phyloP scores from a whole-genome alignment of 2,888 invertebrate species.

The Tenthredo distinguenda region DNA sequence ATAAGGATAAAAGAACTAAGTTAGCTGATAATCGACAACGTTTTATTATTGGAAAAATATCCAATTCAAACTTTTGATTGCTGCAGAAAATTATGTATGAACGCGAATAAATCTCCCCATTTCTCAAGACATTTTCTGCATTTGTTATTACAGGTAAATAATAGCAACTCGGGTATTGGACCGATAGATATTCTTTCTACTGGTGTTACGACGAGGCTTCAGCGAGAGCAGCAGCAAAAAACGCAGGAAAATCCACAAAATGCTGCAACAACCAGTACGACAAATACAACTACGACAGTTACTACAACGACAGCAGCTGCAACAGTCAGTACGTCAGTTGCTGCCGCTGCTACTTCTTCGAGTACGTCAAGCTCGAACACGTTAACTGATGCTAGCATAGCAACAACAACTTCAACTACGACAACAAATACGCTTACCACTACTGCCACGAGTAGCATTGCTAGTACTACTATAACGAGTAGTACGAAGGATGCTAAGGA shows the following conservation, averaged over 20 bases:
- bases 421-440: slow-evolving; percentile 68
- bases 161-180: slow-evolving; percentile 75
- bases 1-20: background rate
- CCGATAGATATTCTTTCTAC: slow-evolving; percentile 84
- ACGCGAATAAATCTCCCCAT: background rate
- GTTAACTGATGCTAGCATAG: slow-evolving; percentile 54
- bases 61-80: background rate
- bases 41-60: background rate
- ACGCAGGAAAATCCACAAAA: slow-evolving; percentile 79
- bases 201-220: slow-evolving; percentile 92
- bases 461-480: slow-evolving; percentile 62
- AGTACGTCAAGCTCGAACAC: slow-evolving; percentile 64
- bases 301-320: slow-evolving; percentile 67
- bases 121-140: background rate
- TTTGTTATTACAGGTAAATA: slow-evolving; percentile 73
- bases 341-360: slow-evolving; percentile 66
- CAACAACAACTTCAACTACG: slow-evolving; percentile 64
- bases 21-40: background rate
- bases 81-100: background rate
- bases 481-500: slow-evolving; percentile 76
- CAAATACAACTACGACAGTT: slow-evolving; percentile 63
- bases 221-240: slow-evolving; percentile 88
- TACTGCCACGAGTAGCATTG: slow-evolving; percentile 59
- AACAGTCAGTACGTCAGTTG: slow-evolving; percentile 63
- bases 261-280: slow-evolving; percentile 67